Base-by-base conservation (phyloP, 2,113 vertebrate species). In the Cyanoramphus novaezelandiae region DNA sequence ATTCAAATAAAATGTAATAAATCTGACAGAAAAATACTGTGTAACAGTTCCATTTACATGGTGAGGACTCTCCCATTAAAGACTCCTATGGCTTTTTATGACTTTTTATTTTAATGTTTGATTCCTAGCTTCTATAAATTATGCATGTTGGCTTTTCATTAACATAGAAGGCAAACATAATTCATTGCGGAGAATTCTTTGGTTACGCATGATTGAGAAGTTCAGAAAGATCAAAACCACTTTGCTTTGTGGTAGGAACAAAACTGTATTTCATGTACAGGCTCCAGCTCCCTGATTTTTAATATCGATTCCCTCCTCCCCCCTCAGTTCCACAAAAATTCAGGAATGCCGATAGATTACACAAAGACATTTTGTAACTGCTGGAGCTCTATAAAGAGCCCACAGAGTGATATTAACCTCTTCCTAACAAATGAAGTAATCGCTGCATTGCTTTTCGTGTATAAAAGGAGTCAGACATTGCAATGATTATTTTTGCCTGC, bases 91-190 rank as follows among this genome's bases (percentile, higher is more conserved):
- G 97, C 74, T 95, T 86, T 97, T 97, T 82, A 91, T 94, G 35
- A 75, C 82, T 41, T 75, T 86, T 78, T 92, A 76, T 91, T 82
- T 63, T 13, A 72, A 95, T 91, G 92, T 93, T 95, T 81, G 78
- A 78, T 97, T 95, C 96, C 65, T 96, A 88, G 75, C 84, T 93
- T 96, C 94, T 94, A 97, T 98, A 97, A 97, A 97, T 98, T 98
- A 93, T 97, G 55, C 47, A 14, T 97, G 82, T 95, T 97, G 97
- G 89, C 86, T 98, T 98, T 98, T 98, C 97, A 96, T 97, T 97
- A 98, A 97, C 93, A 82, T 65, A 29, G 95, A 97, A 97, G 78
- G 93, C 94, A 93, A 95, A 94, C 95, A 95, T 98, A 97, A 97
- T 97, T 98, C 96, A 96, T 97, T 96, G 97, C 59, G 5, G 92